Evolutionary conservation across 2,797 vertebrate genomes (phyloP).

Genomic region (Micromesistius poutassou): DNA sequence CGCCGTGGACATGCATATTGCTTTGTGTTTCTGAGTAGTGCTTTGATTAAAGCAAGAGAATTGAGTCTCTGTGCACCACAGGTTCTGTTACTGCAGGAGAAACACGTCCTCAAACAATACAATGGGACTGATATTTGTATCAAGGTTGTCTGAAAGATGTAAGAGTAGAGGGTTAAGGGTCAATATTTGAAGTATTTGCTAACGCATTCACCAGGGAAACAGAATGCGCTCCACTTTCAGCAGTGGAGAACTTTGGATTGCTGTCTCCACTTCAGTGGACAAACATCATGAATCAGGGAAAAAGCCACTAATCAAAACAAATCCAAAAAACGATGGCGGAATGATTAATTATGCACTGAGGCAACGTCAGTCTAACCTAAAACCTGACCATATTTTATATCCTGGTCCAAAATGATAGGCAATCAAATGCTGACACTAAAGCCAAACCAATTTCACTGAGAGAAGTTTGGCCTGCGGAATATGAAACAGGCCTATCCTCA

Average conservation of each 20-base stretch:
- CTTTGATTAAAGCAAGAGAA: background rate
- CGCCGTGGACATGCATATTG: constrained; percentile 1
- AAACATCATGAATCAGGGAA: constrained; percentile 36
- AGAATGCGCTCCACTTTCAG: constrained; percentile 18
- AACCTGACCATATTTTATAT: constrained; percentile 29
- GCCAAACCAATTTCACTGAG: constrained; percentile 33
- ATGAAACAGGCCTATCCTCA: constrained; percentile 24
- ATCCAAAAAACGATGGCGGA: constrained; percentile 43
- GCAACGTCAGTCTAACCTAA: constrained; percentile 14
- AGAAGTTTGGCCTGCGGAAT: constrained; percentile 42
- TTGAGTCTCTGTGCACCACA: background rate
- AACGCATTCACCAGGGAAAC: constrained; percentile 16
- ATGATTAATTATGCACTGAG: constrained; percentile 13
- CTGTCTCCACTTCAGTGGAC: constrained; percentile 10
- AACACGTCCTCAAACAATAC: background rate
- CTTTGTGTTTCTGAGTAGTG: constrained; percentile 8
- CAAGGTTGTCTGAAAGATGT: constrained; percentile 15
- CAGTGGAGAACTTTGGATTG: constrained; percentile 38
- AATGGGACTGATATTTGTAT: background rate
- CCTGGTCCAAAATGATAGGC: constrained; percentile 23
- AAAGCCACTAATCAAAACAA: constrained; percentile 29
- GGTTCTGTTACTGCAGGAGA: background rate
- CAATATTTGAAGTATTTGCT: constrained; percentile 8
- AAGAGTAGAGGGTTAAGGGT: constrained; percentile 12
- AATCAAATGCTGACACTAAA: constrained; percentile 39